These are phyloP conservation scores for Pyralis farinalis DNA, from an alignment of 2,888 invertebrate genomes.

Conservation along the genomic window DNA sequence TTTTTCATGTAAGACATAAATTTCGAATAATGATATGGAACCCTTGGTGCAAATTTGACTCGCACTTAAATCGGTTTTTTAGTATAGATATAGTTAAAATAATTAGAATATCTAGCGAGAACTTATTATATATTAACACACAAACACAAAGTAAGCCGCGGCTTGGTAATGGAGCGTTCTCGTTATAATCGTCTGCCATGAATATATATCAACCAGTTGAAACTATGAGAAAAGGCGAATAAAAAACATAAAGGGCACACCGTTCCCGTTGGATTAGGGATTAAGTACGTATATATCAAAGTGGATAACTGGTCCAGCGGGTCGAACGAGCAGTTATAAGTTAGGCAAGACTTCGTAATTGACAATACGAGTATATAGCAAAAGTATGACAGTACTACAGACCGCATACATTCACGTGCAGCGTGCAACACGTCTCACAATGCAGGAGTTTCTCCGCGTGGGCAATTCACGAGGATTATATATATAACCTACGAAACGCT, in stretches of 20 bases:
- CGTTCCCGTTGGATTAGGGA: background rate
- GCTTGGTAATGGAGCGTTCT: no score
- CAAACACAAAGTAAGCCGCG: no score
- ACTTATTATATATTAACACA: no score
- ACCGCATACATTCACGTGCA: constrained; percentile 9
- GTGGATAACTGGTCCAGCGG: constrained; percentile 12
- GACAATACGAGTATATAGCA: no score
- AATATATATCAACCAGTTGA: background rate
- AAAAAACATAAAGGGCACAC: background rate
- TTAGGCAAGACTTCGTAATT: constrained; percentile 3
- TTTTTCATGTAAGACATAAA: no score
- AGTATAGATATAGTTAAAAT: no score
- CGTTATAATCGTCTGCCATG: background rate
- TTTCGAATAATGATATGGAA: no score
- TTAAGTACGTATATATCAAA: constrained; percentile 3
- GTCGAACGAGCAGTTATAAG: constrained; percentile 14
- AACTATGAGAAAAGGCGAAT: background rate
- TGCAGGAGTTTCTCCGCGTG: constrained; percentile 23
- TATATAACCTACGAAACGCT: background rate
- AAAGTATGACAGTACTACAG: background rate
- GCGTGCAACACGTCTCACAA: constrained; percentile 7
- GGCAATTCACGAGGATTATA: constrained; percentile 17
- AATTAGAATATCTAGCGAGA: no score
- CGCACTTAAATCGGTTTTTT: no score
- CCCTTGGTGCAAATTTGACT: no score